phyloP scores from a whole-genome alignment of 2,797 vertebrate species.

The Melanotaenia trifasciata region DNA sequence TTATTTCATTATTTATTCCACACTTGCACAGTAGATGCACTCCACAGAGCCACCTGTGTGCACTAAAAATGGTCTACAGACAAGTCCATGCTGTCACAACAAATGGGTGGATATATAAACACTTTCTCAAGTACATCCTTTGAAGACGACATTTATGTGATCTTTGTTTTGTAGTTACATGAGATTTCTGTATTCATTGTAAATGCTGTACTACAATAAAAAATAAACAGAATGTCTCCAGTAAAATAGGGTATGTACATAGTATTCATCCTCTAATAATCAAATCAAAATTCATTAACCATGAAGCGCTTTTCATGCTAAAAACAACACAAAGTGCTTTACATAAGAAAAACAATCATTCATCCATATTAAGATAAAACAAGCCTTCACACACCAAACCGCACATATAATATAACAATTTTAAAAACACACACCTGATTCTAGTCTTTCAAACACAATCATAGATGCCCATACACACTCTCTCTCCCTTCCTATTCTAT shows the following conservation, averaged over 20 bases:
- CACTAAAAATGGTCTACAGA: neutral
- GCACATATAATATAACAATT: too few species aligned
- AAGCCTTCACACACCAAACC: too few species aligned
- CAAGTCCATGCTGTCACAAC: neutral
- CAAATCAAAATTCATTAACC: too few species aligned
- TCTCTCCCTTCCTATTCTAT: too few species aligned
- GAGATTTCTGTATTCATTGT: neutral
- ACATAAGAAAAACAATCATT: too few species aligned
- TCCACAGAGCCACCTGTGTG: neutral
- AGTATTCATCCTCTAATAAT: neutral
- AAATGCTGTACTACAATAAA: neutral
- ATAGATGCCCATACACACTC: too few species aligned
- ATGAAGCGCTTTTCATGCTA: too few species aligned
- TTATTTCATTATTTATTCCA: too few species aligned
- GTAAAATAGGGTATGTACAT: neutral
- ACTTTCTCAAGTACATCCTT: neutral
- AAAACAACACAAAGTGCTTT: too few species aligned
- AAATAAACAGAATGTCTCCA: neutral
- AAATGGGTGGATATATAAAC: neutral
- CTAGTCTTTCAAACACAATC: too few species aligned
- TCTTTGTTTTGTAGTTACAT: neutral
- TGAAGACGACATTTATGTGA: neutral
- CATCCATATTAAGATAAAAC: too few species aligned
- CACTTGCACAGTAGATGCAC: neutral
- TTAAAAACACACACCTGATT: too few species aligned